These are phyloP conservation scores for Eupithecia dodoneata DNA, from an alignment of 2,888 invertebrate species.

Conservation along the genomic window DNA sequence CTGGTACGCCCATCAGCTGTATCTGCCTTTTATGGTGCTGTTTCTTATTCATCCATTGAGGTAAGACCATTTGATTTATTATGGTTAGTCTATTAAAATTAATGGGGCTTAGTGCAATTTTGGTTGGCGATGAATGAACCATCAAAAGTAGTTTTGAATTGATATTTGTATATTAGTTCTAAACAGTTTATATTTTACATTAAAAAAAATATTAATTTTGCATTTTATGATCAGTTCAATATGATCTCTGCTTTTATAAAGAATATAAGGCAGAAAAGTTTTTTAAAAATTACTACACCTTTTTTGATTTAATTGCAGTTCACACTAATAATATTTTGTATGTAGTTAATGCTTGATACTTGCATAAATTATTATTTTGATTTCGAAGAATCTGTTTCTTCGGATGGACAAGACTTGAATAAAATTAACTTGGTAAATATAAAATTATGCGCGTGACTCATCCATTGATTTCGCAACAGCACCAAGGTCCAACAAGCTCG, in stretches of 20 bases:
- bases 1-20: constrained; percentile 82
- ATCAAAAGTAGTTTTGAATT: background rate
- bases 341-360: background rate
- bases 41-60: constrained; percentile 82
- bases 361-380: background rate
- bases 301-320: background rate
- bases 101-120: background rate
- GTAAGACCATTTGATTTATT: constrained; percentile 55
- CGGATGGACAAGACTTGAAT: background rate
- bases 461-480: constrained; percentile 4
- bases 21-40: constrained; percentile 76
- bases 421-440: background rate
- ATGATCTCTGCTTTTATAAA: no score
- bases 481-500: background rate
- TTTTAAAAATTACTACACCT: constrained; percentile 5
- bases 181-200: background rate
- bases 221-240: no score
- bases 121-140: background rate
- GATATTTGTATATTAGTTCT: background rate
- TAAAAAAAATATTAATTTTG: no score
- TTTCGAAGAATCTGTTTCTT: background rate
- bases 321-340: background rate
- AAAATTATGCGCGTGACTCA: background rate
- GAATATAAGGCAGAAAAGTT: no score
- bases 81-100: constrained; percentile 15